Evolutionary conservation across 1,140 invertebrate species (phyloP), one percentile per base, ranked within the genome.

Genomic region (Dolichoris vasculosae): DNA sequence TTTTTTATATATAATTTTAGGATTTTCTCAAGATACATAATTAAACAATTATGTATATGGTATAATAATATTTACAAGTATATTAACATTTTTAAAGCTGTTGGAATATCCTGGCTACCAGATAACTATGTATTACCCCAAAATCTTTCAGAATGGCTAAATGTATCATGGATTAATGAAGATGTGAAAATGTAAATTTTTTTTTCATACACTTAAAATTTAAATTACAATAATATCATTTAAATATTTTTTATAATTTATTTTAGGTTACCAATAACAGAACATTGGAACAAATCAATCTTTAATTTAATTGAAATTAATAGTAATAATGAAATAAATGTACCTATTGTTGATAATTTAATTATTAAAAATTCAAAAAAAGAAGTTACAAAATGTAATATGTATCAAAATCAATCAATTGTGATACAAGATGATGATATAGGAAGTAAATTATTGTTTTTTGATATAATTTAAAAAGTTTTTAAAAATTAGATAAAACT

Each of bases 71-170:
- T 95, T 46, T 91, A 93, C 82, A 87, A 88, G 51, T 94, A 90
- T 87, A 67, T 92, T 77, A 81, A 91, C 77, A 87, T 88, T 77
- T 91, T 95, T 17, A 89, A 93, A 88, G 64, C 86, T 23, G 89
- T 94, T 87, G 95, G 95, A 55, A 32, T 93, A 63, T 40, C 88
- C n/a, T 95, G 95, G 92, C 87, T 95, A 84, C 93, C 94, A 46
- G 40, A 90, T 8, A 87, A 92, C 71, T 94, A 94, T 89, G 83
- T 84, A 71, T 89, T 95, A 43, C 94, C 94, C 69, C 40, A 35
- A 38, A 88, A 95, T 90, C 91, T 95, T 75, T 90, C 91, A 85
- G 40, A 87, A 30, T 95, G 94, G 94, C 84, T 95, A 13, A 89
- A 93, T 87, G 86, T 94, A n/a, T 89, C 93, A 86, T 93, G 93